phyloP scores from a whole-genome alignment of 2,888 invertebrate genomes.

The Diarsia mendica region DNA sequence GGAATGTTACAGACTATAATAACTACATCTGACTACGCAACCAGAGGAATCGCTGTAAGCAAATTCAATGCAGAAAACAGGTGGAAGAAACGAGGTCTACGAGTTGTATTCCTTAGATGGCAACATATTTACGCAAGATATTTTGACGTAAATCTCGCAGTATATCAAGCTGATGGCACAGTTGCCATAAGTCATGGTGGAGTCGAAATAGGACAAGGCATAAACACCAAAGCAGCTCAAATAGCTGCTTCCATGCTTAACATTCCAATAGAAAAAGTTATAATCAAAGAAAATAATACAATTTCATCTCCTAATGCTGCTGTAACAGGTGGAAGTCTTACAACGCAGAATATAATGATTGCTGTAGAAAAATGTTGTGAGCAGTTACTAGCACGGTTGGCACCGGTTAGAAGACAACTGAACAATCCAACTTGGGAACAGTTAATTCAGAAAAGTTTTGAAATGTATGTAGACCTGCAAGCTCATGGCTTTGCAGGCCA shows the following conservation, averaged over 20 bases:
- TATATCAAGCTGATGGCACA: slow-evolving; percentile 86
- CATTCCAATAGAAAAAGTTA: slow-evolving; percentile 91
- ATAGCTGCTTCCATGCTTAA: slow-evolving; percentile 92
- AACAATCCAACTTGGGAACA: slow-evolving; percentile 86
- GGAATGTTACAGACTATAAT: slow-evolving; percentile 88
- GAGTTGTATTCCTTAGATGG: slow-evolving; percentile 91
- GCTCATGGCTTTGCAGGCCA: slow-evolving; percentile 65
- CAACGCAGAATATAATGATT: slow-evolving; percentile 91
- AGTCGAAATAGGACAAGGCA: slow-evolving; percentile 93
- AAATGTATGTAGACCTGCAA: slow-evolving; percentile 68
- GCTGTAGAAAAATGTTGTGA: slow-evolving; percentile 87
- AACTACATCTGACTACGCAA: slow-evolving; percentile 76
- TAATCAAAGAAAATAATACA: slow-evolving; percentile 91
- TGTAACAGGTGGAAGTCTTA: slow-evolving; percentile 92
- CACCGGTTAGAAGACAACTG: slow-evolving; percentile 77
- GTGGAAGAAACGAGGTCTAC: slow-evolving; percentile 93
- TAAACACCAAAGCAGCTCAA: slow-evolving; percentile 92
- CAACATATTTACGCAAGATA: slow-evolving; percentile 58
- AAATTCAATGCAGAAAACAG: slow-evolving; percentile 91
- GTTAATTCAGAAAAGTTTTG: slow-evolving; percentile 85
- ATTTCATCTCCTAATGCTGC: slow-evolving; percentile 91
- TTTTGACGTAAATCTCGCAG: slow-evolving; percentile 49
- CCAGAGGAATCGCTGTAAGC: slow-evolving; percentile 85
- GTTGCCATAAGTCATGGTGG: slow-evolving; percentile 92
- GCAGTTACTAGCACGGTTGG: slow-evolving; percentile 80